These are phyloP conservation scores for Ariolimax columbianus DNA, from an alignment of 2,888 invertebrate species.

Conservation along the genomic window DNA sequence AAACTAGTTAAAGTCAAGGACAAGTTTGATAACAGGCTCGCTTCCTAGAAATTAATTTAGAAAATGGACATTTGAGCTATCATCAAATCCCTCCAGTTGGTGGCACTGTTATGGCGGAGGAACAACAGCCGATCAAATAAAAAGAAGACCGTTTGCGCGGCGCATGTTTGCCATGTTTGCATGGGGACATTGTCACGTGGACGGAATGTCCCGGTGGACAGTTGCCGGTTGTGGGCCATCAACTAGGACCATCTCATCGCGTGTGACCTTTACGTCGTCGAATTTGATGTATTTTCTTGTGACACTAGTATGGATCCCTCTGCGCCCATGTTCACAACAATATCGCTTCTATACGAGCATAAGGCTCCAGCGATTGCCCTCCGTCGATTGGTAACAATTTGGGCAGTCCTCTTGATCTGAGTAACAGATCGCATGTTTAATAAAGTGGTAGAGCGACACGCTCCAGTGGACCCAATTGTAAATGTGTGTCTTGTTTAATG, in stretches of 20 bases:
- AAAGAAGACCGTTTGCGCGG: slow-evolving; percentile 28
- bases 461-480: too few relatives aligned
- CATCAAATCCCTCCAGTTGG: not conserved
- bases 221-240: not conserved
- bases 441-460: too few relatives aligned
- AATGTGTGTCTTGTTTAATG: too few relatives aligned
- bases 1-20: not conserved
- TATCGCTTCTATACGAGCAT: too few relatives aligned
- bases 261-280: not conserved
- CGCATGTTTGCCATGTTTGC: slow-evolving; percentile 9
- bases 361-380: too few relatives aligned
- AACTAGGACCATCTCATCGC: slow-evolving; percentile 9
- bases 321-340: too few relatives aligned
- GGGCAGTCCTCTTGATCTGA: too few relatives aligned
- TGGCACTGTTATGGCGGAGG: not conserved
- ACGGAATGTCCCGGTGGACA: slow-evolving; percentile 1
- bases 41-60: not conserved
- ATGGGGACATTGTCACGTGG: slow-evolving; percentile 21
- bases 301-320: too few relatives aligned
- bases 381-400: too few relatives aligned
- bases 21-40: not conserved
- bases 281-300: not conserved
- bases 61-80: slow-evolving; percentile 25
- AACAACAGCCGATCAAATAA: slow-evolving; percentile 12
- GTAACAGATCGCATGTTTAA: too few relatives aligned